Base-by-base conservation (phyloP, 2,113 vertebrate genomes). In the Dipodomys stephensi region DNA sequence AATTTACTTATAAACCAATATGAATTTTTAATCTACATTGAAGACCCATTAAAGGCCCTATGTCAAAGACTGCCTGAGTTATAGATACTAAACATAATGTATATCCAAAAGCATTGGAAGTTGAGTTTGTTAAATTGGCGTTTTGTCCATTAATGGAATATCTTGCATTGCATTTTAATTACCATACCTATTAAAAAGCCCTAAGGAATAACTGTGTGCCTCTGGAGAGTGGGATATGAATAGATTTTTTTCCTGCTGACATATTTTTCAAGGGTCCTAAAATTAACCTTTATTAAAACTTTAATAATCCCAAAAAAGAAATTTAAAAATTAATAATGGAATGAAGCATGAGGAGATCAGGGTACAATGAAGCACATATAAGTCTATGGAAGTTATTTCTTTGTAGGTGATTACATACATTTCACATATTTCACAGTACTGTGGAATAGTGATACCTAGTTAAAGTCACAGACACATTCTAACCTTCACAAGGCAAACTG, bases 281-380 rank as follows among this genome's bases (percentile, higher is more conserved):
- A 77, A 88, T 77, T 32, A 85, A 85, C 35, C 49, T 94, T 78
- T 71, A 78, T 93, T 94, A 49, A 12, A 11, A 69, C n/a, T 82
- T 87, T 88, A 30, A 74, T 83, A 83, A 83, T 83, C 83, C 92
- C 81, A 83, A 94, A 25, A 25, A 93, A 87, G 15, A 90, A 39
- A 11, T 89, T 30, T 19, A 46, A 87, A 96, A 88, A 32, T 15
- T 11, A 73, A 28, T 49, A 71, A 85, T 76, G 6, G 73, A 91
- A 62, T 80, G 20, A 93, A 93, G 2, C 18, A 6, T 91, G 20
- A 94, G 16, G 60, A 90, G 95, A 87, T 72, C 12, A 92, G 32
- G 84, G 9, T 84, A 0, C 65, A 78, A 23, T 46, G 64, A 95
- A 72, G 11, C 15, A 74, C 28, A 76, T 62, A 71, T 20, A 64